These are phyloP conservation scores for Brachyptera putata DNA, from an alignment of 2,888 invertebrate species.

Conservation along the genomic window DNA sequence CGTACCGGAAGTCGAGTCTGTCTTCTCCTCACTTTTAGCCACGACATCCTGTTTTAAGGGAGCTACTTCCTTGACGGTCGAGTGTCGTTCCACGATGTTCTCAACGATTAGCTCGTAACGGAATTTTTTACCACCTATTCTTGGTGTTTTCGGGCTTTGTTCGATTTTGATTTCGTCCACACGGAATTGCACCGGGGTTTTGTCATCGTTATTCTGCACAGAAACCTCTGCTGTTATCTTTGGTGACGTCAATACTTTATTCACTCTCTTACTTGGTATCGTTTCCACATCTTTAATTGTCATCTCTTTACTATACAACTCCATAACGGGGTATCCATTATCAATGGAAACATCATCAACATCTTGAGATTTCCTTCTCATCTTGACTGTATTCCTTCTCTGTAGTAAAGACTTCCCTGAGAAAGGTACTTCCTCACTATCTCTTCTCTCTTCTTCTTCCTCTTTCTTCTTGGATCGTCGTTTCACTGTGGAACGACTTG, in stretches of 20 bases:
- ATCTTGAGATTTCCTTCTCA: slow-evolving; percentile 26
- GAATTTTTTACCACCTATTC: slow-evolving; percentile 17
- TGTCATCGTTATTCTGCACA: slow-evolving; percentile 21
- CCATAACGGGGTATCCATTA: neutral
- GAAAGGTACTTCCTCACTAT: neutral
- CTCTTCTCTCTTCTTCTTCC: neutral
- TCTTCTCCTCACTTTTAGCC: too few relatives aligned
- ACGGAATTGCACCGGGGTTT: slow-evolving; percentile 18
- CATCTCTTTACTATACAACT: slow-evolving; percentile 22
- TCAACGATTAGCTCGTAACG: slow-evolving; percentile 27
- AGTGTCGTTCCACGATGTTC: neutral
- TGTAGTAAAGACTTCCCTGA: slow-evolving; percentile 21
- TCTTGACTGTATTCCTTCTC: slow-evolving; percentile 28
- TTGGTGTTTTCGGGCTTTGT: slow-evolving; percentile 14
- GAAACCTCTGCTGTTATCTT: slow-evolving; percentile 24
- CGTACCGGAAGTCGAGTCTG: neutral
- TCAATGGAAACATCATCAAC: slow-evolving; percentile 17
- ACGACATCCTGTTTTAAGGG: neutral
- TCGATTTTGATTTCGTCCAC: slow-evolving; percentile 28
- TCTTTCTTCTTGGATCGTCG: slow-evolving; percentile 38
- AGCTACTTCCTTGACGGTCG: neutral
- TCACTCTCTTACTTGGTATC: too few relatives aligned
- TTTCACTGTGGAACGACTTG: slow-evolving; percentile 40
- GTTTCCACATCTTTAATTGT: too few relatives aligned
- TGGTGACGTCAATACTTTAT: neutral